A percentile compares a stretch with the other conserved stretches of the same genome.
phyloP scores from a whole-genome alignment of 1,140 invertebrate species.

The Monomorium pharaonis region DNA sequence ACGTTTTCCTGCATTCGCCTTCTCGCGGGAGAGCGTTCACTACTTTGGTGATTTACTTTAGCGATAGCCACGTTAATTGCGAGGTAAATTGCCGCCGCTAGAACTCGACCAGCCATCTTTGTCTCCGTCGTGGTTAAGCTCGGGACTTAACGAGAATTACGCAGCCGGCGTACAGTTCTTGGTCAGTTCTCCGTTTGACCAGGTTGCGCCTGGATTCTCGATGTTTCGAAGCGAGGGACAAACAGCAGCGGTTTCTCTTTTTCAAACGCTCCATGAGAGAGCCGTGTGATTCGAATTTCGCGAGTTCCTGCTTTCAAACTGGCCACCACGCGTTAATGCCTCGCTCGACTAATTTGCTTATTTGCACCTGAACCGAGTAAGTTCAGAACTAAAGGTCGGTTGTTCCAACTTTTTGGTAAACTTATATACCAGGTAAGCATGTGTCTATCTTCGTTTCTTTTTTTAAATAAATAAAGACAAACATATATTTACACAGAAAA shows the following conservation, averaged over 20 bases:
- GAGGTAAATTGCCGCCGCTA: neutral
- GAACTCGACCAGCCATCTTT: neutral
- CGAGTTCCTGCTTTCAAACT: neutral
- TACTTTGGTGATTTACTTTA: neutral
- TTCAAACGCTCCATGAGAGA: neutral
- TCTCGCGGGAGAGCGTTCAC: neutral
- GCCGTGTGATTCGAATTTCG: conserved; percentile 31
- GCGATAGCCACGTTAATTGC: conserved; percentile 30
- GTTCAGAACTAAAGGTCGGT: too few species aligned
- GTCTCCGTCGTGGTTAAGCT: neutral
- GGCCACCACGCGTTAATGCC: neutral
- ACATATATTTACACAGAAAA: too few species aligned
- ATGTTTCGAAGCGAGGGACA: neutral
- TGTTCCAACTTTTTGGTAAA: too few species aligned
- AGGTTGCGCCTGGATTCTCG: neutral
- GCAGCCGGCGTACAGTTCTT: neutral
- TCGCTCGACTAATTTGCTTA: conserved; percentile 10
- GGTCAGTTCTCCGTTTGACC: conserved; percentile 1
- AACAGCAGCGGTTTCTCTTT: conserved; percentile 4
- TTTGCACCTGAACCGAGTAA: conserved; percentile 37
- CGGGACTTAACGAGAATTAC: conserved; percentile 18
- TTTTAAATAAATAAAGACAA: too few species aligned
- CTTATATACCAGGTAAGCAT: too few species aligned
- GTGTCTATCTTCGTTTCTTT: too few species aligned
- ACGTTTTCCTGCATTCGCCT: neutral